Evolutionary conservation across 1,140 invertebrate genomes (phyloP), one percentile per base, ranked within the genome.

Genomic region (Diorhabda sublineata): DNA sequence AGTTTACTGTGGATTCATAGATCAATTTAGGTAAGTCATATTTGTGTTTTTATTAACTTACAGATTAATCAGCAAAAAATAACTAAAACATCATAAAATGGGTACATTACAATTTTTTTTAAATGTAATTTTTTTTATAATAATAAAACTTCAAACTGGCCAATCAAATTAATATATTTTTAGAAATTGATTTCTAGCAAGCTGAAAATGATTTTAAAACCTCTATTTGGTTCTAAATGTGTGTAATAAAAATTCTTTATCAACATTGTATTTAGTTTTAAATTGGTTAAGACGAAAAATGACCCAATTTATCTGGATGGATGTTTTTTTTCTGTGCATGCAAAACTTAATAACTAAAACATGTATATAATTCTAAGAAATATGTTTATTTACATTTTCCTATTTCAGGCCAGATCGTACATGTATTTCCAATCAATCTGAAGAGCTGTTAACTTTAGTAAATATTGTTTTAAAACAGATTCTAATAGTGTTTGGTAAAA

Each of bases 391-490:
- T 52, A 11, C 41, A 58, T 67, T 44, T 68, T 61, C 11, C 57
- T 64, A 26, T 74, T 69, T 42, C 56, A 71, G 72, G 56, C 61
- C 63, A 64, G 59, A 69, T 42, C 63, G 63, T n/a, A 58, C 71
- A 71, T 60, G 67, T 26, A 58, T 71, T n/a, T 63, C 61, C 26
- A 26, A 5, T 65, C 69, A 45, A 57, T 71, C 68, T 61, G 69
- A 69, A 59, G 72, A 71, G 59, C 47, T 74, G 42, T 47, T 65
- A 66, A 44, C 58, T 42, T 8, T 74, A 3, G 68, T 74, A 58
- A 71, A 72, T 69, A 57, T 64, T 65, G 68, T 74, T 43, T 42
- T 74, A 5, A 74, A 74, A 58, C 73, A 71, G 58, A 71, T 74
- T 44, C 56, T 74, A 56, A 58, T 69, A 43, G 67, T 69, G 42